Conservation (phyloP, 1,140 invertebrate species). For the Calycopis cecrops region DNA sequence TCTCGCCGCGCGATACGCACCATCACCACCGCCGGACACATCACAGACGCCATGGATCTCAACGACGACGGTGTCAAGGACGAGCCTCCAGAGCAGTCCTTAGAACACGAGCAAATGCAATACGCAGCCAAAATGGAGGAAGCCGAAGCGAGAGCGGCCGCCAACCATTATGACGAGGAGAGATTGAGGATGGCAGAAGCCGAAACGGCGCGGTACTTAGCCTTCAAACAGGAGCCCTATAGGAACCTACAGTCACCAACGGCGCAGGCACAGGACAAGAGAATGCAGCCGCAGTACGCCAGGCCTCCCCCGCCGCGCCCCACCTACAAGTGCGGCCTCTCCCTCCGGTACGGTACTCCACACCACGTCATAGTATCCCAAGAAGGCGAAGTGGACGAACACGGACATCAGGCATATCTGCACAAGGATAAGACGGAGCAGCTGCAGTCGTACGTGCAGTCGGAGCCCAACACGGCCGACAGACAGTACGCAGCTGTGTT, state of each 20-base stretch:
- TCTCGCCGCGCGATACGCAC: conserved; percentile 75
- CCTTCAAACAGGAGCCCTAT: conserved; percentile 58
- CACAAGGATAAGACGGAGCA: conserved; percentile 50
- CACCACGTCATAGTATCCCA: conserved; percentile 52
- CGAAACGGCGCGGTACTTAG: conserved; percentile 52
- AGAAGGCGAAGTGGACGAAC: conserved; percentile 46
- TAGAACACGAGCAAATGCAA: conserved; percentile 44
- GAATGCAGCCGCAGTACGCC: conserved; percentile 36
- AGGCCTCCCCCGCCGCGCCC: conserved; percentile 33
- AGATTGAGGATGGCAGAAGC: conserved; percentile 50
- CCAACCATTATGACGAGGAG: conserved; percentile 55
- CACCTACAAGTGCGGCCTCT: conserved; percentile 36
- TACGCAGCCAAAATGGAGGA: conserved; percentile 50
- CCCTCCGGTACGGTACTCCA: conserved; percentile 51
- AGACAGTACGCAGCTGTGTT: conserved; percentile 50
- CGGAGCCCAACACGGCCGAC: conserved; percentile 31
- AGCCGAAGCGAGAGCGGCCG: conserved; percentile 20
- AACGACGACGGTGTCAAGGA: conserved; percentile 58
- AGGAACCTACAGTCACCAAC: conserved; percentile 37
- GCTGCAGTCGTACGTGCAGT: conserved; percentile 42
- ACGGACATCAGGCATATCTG: conserved; percentile 40
- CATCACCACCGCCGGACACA: conserved; percentile 78
- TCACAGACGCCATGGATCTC: conserved; percentile 66
- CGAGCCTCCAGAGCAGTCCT: conserved; percentile 46
- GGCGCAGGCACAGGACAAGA: conserved; percentile 31